A percentile compares a stretch with the other conserved stretches of the same genome.
Evolutionary conservation across 2,888 invertebrate species (phyloP).

Genomic region (Ephialtes manifestator): DNA sequence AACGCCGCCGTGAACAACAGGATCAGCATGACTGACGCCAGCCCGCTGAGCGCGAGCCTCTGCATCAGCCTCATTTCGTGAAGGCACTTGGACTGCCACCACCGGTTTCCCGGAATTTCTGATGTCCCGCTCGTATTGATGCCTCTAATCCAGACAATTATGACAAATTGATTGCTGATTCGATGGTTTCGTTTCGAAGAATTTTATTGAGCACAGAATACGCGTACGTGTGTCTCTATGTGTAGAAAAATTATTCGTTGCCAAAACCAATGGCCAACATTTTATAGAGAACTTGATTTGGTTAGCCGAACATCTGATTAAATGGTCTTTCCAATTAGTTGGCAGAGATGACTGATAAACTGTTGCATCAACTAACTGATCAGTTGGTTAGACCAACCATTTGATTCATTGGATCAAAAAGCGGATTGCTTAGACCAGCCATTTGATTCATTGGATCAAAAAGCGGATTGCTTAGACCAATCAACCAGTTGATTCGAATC

Average conservation of each 20-base stretch:
- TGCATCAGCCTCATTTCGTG: slow-evolving; percentile 83
- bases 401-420: no score
- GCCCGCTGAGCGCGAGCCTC: slow-evolving; percentile 83
- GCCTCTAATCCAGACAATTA: slow-evolving; percentile 67
- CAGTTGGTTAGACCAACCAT: no score
- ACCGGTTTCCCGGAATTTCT: slow-evolving; percentile 77
- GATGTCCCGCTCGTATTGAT: slow-evolving; percentile 78
- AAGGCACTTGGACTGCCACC: slow-evolving; percentile 75
- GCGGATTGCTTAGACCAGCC: no score
- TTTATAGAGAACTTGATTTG: no score
- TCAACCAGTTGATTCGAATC: neutral
- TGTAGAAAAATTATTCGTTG: no score
- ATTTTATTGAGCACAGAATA: neutral
- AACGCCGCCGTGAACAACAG: slow-evolving; percentile 83
- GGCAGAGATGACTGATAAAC: no score
- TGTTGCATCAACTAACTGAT: no score
- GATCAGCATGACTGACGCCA: slow-evolving; percentile 83
- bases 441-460: no score
- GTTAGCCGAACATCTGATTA: no score
- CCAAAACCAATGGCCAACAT: no score
- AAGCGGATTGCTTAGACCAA: neutral
- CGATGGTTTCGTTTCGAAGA: neutral
- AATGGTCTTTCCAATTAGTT: no score
- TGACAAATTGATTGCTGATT: neutral
- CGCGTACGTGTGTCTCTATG: neutral